A percentile compares a stretch with the other conserved stretches of the same genome.
phyloP scores from a whole-genome alignment of 2,113 vertebrate genomes.

The Sylvietta virens region DNA sequence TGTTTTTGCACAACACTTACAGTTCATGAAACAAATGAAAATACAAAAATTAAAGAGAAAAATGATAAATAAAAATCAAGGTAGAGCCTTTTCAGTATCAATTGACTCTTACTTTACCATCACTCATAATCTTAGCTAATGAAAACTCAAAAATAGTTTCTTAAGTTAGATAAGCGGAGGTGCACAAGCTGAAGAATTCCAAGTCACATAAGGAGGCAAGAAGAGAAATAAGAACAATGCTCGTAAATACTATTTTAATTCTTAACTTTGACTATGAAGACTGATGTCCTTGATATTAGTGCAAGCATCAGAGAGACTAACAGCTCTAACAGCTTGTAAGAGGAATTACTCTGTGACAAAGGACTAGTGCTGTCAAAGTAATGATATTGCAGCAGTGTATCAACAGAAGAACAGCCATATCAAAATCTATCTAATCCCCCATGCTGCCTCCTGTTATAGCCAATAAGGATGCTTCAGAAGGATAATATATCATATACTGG shows the following conservation, averaged over 20 bases:
- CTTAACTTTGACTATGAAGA: conserved; percentile 19
- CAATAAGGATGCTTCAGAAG: conserved; percentile 18
- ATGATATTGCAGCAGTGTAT: conserved; percentile 51
- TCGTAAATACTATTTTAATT: conserved; percentile 32
- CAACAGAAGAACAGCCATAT: conserved; percentile 21
- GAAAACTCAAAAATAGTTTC: not conserved
- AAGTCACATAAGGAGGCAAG: not conserved
- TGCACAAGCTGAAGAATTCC: not conserved
- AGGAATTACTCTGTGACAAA: conserved; percentile 14
- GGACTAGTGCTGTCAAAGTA: conserved; percentile 12
- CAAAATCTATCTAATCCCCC: not conserved
- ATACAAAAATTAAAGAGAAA: not conserved
- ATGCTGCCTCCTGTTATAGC: not conserved
- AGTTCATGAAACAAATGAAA: not conserved
- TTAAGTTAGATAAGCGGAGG: not conserved
- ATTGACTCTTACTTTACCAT: not conserved
- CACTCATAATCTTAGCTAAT: not conserved
- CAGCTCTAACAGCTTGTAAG: conserved; percentile 16
- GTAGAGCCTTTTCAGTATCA: not conserved
- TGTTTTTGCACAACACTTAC: not conserved
- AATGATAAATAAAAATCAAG: not conserved
- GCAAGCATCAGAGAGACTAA: conserved; percentile 27
- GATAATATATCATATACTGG: not conserved
- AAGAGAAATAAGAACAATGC: not conserved
- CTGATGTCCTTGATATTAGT: conserved; percentile 38